A percentile compares a stretch with the other conserved stretches of the same genome.
phyloP scores from a whole-genome alignment of 2,113 vertebrate species.

The Hippocampus zosterae region DNA sequence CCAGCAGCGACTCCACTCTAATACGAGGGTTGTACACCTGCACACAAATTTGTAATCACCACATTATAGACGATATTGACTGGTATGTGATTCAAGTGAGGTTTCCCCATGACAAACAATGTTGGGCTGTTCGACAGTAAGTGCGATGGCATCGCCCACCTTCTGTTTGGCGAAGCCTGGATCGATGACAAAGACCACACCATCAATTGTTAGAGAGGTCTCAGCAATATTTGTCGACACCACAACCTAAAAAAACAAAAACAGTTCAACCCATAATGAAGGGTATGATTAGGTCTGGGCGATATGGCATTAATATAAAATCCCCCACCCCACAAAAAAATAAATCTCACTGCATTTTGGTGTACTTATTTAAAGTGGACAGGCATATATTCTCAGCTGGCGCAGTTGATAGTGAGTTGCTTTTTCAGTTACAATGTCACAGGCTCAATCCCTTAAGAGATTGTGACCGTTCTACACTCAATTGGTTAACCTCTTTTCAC shows the following conservation, averaged over 20 bases:
- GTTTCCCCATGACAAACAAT: neutral
- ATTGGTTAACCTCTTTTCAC: no score
- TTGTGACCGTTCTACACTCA: no score
- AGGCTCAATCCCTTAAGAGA: no score
- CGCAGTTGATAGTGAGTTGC: no score
- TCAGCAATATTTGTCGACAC: slow-evolving; percentile 99
- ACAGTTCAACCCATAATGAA: neutral
- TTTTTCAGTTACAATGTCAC: no score
- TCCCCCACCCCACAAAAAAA: no score
- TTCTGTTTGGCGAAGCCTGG: slow-evolving; percentile 99
- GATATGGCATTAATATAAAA: no score
- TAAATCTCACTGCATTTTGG: no score
- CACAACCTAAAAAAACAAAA: slow-evolving; percentile 78
- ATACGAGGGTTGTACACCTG: slow-evolving; percentile 99
- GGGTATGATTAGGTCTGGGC: no score
- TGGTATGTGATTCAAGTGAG: neutral
- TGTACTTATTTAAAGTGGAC: no score
- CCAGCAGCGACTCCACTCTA: slow-evolving; percentile 92
- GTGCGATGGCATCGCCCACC: slow-evolving; percentile 60
- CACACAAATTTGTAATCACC: slow-evolving; percentile 1
- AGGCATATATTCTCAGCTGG: no score
- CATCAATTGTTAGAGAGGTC: slow-evolving; percentile 96
- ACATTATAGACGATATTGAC: neutral
- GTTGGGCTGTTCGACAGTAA: neutral
- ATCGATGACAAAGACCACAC: slow-evolving; percentile 98